A percentile compares a stretch with the other conserved stretches of the same genome.
phyloP scores from a whole-genome alignment of 30 jellyfish, hydroid and myxozoan species.

The Catostylus mosaicus region DNA sequence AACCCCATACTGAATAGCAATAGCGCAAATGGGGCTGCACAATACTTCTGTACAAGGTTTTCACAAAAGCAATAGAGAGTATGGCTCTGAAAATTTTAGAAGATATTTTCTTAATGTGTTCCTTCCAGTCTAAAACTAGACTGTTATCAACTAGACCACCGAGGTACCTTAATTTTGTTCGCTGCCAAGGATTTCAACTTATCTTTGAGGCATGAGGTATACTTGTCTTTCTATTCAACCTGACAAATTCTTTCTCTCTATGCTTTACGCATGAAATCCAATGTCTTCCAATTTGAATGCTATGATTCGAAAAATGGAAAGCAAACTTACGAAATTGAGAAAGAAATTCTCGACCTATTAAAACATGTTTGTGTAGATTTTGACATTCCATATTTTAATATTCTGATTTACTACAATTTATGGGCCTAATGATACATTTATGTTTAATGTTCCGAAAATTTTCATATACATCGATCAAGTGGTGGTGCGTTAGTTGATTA shows the following conservation, averaged over 20 bases:
- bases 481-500: neutral
- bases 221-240: neutral
- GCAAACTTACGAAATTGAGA: neutral
- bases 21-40: no score
- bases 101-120: no score
- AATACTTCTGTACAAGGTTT: no score
- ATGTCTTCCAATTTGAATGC: neutral
- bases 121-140: no score
- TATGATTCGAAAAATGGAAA: neutral
- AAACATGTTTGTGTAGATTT: neutral
- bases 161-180: no score
- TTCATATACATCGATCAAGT: neutral
- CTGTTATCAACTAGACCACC: no score
- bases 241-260: neutral
- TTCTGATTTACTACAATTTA: neutral
- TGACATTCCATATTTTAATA: neutral
- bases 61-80: no score
- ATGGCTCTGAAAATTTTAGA: no score
- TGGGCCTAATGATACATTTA: constrained; percentile 3
- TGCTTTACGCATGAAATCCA: neutral
- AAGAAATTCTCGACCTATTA: neutral
- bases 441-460: neutral
- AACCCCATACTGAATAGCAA: no score
- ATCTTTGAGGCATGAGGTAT: no score
- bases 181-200: no score